Conservation (phyloP, 2,797 vertebrate species). For the Gallinago solitaria region DNA sequence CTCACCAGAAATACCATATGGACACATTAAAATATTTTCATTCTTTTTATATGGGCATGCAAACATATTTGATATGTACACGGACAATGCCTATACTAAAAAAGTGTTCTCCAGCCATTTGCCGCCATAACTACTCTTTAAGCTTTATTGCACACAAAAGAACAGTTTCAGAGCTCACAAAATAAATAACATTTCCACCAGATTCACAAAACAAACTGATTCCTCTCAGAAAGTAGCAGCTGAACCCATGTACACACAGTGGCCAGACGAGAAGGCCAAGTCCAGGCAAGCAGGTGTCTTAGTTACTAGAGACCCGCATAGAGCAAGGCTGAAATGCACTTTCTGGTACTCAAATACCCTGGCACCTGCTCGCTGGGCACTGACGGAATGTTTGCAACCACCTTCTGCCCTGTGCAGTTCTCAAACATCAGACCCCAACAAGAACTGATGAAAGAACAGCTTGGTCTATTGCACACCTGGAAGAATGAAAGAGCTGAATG, state of each 20-base stretch:
- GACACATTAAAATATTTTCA: neutral
- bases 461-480: neutral
- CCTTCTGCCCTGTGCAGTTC: neutral
- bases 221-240: neutral
- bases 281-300: neutral
- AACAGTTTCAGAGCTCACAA: neutral
- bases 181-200: neutral
- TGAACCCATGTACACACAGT: fast-evolving
- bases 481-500: neutral
- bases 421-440: neutral
- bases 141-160: neutral
- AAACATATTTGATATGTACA: neutral
- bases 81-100: neutral
- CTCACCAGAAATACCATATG: neutral
- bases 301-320: neutral
- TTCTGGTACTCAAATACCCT: neutral
- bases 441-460: neutral
- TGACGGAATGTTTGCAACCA: fast-evolving
- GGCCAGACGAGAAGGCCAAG: neutral
- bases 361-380: fast-evolving
- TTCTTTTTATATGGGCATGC: neutral
- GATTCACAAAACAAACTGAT: neutral
- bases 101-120: neutral
- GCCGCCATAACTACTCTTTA: neutral
- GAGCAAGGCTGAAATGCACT: neutral